Conservation (phyloP, 1,140 invertebrate species). For the Oscheius sp. region DNA sequence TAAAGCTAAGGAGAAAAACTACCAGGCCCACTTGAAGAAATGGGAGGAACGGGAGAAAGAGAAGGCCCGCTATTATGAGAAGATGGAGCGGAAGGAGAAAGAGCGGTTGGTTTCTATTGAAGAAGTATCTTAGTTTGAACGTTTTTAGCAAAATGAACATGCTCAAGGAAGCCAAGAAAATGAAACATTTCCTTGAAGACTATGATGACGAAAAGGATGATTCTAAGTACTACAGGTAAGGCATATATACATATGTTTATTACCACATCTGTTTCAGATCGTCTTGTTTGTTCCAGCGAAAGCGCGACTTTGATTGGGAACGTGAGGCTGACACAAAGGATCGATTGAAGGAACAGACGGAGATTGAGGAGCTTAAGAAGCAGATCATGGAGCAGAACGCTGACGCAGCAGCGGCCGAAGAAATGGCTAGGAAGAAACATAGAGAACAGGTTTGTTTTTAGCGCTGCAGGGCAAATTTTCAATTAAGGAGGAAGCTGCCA, state of each 20-base stretch:
- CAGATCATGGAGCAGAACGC: constrained; percentile 73
- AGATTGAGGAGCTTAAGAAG: constrained; percentile 81
- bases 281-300: constrained; percentile 78
- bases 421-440: constrained; percentile 15
- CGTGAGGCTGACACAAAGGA: constrained; percentile 85
- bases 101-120: not conserved
- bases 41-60: constrained; percentile 82
- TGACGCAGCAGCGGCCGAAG: constrained; percentile 26
- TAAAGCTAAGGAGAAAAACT: constrained; percentile 37
- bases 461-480: not conserved
- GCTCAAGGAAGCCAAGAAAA: constrained; percentile 75
- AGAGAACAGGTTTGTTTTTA: not conserved
- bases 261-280: constrained; percentile 67
- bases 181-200: constrained; percentile 96
- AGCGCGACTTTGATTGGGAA: constrained; percentile 84
- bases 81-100: constrained; percentile 27
- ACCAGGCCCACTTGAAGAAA: constrained; percentile 30
- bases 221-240: constrained; percentile 86
- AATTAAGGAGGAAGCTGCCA: constrained; percentile 37
- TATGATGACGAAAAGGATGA: constrained; percentile 97
- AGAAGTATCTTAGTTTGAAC: not conserved
- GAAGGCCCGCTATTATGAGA: constrained; percentile 21
- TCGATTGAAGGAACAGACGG: constrained; percentile 81
- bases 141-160: constrained; percentile 14
- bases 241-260: not conserved